A percentile compares a stretch with the other conserved stretches of the same genome.
Evolutionary conservation across 2,113 vertebrate genomes (phyloP).

Genomic region (Tenebrosternarchus preto): DNA sequence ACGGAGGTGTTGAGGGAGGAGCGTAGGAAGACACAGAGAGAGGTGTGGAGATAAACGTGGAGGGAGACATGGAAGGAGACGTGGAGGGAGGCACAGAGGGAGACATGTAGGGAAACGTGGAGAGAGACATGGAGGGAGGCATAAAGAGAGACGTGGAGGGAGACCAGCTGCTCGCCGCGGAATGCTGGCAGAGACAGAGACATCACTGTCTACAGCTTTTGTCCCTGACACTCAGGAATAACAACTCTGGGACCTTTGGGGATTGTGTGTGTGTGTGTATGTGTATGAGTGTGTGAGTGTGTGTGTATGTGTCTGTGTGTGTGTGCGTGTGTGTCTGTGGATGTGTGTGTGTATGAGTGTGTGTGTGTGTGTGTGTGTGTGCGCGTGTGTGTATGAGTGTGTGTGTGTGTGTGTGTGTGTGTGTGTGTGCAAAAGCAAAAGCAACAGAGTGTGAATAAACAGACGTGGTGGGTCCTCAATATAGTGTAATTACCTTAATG

Average conservation of each 20-base stretch:
- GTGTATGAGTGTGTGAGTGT: background rate
- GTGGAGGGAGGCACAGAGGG: too few species aligned
- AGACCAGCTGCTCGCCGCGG: background rate
- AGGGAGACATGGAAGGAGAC: too few species aligned
- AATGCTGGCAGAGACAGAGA: background rate
- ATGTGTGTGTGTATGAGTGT: background rate
- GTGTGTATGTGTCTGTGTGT: background rate
- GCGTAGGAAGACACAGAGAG: too few species aligned
- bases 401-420: conserved; percentile 13
- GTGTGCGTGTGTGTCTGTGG: conserved; percentile 5
- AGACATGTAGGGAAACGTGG: too few species aligned
- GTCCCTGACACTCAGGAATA: background rate
- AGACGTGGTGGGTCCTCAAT: background rate
- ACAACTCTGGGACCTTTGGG: background rate
- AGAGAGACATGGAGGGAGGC: too few species aligned
- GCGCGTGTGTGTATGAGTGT: background rate
- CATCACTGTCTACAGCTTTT: background rate
- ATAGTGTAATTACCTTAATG: background rate
- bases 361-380: conserved; percentile 9
- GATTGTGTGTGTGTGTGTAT: background rate
- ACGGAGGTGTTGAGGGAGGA: too few species aligned
- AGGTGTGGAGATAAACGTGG: too few species aligned
- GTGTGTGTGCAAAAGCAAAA: conserved; percentile 5
- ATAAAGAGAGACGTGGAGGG: background rate
- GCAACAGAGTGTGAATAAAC: background rate